Evolutionary conservation across 2,113 vertebrate genomes (phyloP), one percentile per base, ranked within the genome.

Genomic region (Cololabis saira): DNA sequence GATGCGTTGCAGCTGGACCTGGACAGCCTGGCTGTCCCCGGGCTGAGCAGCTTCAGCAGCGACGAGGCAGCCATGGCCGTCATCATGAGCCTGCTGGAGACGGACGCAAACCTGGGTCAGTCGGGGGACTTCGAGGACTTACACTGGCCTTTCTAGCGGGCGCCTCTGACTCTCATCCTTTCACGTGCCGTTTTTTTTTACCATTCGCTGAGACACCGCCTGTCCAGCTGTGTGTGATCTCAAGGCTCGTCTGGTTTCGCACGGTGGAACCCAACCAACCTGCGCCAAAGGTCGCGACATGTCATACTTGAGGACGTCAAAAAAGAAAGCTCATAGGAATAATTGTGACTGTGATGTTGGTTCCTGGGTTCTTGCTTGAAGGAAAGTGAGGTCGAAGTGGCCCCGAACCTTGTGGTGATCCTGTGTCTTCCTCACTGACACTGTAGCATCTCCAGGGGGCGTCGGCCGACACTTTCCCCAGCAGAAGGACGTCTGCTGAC

Each of bases 41-140:
- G 96, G 59, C 95, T 96, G 1, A 97, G 95, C 85, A 95, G 92
- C 77, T 96, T 96, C 45, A 97, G 95, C 89, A 96, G 93, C 0
- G 96, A 98, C 0, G 97, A 98, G 85, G 96, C 96, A 1, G 96
- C 96, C 0, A 97, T 98, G 95, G 96, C 96, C 0, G 96, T 98
- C 37, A 98, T 98, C 56, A 96, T 98, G 96, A 98, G 96, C 86
- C 90, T 98, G 76, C 87, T 98, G 88, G 96, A 98, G 92, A 95
- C 96, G 0, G 97, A 98, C 1, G 95, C 94, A 14, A 96, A 94
- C 71, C 93, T 98, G 2, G 94, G 96, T 9, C 95, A 95, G 33
- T 91, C 95, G 0, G 95, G 94, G 52, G 95, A 96, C 89, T 95
- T 98, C 60, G 96, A 95, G 1, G 95, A 97, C 77, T 92, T 98